These are phyloP conservation scores for Nestor notabilis DNA, from an alignment of 2,113 vertebrate genomes.

Conservation along the genomic window DNA sequence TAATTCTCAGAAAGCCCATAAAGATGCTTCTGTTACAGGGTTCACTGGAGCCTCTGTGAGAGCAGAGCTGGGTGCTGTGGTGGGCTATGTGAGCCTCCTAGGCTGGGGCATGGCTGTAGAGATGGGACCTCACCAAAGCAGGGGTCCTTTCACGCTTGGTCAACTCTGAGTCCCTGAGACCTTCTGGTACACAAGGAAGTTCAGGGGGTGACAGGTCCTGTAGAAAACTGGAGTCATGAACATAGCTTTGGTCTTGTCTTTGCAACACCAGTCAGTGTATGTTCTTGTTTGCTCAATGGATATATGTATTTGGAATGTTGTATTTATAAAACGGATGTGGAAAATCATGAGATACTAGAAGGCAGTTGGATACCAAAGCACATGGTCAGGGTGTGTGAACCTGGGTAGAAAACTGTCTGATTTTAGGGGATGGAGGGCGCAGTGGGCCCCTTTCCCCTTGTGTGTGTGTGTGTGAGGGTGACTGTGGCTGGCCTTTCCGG, in stretches of 20 bases:
- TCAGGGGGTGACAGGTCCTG: not conserved
- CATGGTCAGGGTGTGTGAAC: accelerated
- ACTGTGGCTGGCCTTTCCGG: not conserved
- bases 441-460: too few species aligned
- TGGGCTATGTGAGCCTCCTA: accelerated
- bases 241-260: not conserved
- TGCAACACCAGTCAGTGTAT: accelerated
- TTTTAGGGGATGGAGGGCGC: not conserved
- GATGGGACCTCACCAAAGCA: not conserved
- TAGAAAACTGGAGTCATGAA: not conserved
- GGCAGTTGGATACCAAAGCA: not conserved
- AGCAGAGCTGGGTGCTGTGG: not conserved
- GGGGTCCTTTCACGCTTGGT: not conserved
- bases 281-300: not conserved
- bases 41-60: not conserved
- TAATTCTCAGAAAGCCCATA: not conserved
- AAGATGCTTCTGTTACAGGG: not conserved
- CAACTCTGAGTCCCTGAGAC: not conserved
- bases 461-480: not conserved
- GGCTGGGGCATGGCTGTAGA: not conserved
- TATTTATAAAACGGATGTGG: not conserved
- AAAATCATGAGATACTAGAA: not conserved
- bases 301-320: not conserved
- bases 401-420: not conserved
- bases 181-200: accelerated